Conservation (phyloP, 2,113 vertebrate species). For the Panurus biarmicus region DNA sequence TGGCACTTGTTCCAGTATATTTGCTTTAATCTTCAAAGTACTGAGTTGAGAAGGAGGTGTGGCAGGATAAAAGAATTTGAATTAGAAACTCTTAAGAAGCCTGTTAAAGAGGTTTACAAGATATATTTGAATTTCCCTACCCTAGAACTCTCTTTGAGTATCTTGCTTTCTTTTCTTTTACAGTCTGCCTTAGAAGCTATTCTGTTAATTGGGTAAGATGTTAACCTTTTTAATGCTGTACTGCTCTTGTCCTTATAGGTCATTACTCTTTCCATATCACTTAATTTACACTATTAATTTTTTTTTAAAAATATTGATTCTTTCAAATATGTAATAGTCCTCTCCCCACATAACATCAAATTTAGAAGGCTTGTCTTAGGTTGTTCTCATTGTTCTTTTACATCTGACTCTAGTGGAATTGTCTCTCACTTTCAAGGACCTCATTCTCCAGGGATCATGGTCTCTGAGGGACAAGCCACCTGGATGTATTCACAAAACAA, state of each 20-base stretch:
- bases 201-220: not conserved
- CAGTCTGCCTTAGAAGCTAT: not conserved
- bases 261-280: not conserved
- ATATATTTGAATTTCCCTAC: not conserved
- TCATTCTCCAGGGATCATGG: not conserved
- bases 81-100: not conserved
- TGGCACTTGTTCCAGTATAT: not conserved
- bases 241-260: not conserved
- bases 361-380: not conserved
- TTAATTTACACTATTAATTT: not conserved
- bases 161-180: not conserved
- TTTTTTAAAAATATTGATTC: not conserved
- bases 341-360: not conserved
- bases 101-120: not conserved
- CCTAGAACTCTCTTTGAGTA: not conserved
- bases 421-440: not conserved
- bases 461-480: not conserved
- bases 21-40: conserved; percentile 23
- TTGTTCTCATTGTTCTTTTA: not conserved
- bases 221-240: not conserved
- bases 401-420: not conserved
- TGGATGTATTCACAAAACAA: not conserved
- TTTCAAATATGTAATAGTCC: not conserved
- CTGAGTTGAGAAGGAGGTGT: not conserved
- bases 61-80: not conserved